These are phyloP conservation scores for Caradrina clavipalpis DNA, from an alignment of 2,888 invertebrate genomes.

Conservation along the genomic window DNA sequence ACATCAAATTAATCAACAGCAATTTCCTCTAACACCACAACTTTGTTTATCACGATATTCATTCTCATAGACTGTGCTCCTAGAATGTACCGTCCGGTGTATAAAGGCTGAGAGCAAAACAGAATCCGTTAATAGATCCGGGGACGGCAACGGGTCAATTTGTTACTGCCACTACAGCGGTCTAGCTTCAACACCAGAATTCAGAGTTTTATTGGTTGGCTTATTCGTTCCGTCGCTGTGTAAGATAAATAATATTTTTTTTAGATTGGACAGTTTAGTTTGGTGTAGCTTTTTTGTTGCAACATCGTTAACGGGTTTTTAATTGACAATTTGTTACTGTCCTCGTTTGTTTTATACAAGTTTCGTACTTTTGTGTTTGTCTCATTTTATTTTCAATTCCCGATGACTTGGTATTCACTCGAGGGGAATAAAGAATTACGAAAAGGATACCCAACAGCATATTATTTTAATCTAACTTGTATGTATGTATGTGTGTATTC, in stretches of 20 bases:
- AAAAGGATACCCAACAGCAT: background rate
- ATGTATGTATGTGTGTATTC: too few relatives aligned
- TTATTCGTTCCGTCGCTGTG: constrained; percentile 26
- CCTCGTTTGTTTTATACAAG: constrained; percentile 24
- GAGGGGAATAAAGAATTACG: background rate
- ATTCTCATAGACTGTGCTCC: constrained; percentile 7
- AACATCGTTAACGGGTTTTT: constrained; percentile 37
- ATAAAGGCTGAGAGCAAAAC: constrained; percentile 45
- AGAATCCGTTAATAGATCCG: constrained; percentile 51
- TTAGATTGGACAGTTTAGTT: constrained; percentile 37
- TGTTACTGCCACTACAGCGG: constrained; percentile 56
- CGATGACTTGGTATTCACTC: background rate
- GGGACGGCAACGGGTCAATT: constrained; percentile 53
- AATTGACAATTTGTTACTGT: constrained; percentile 31
- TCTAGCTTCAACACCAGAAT: constrained; percentile 53
- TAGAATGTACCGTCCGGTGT: constrained; percentile 15
- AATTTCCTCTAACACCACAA: background rate
- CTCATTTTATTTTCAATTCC: constrained; percentile 12
- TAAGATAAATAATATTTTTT: constrained; percentile 52
- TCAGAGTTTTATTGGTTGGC: constrained; percentile 44
- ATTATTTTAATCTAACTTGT: too few relatives aligned
- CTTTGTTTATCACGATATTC: constrained; percentile 9
- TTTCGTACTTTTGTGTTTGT: constrained; percentile 1
- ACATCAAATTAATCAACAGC: background rate
- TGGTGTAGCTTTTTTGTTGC: background rate